Evolutionary conservation across 2,113 vertebrate genomes (phyloP).

Genomic region (Dunckerocampus dactyliophorus): DNA sequence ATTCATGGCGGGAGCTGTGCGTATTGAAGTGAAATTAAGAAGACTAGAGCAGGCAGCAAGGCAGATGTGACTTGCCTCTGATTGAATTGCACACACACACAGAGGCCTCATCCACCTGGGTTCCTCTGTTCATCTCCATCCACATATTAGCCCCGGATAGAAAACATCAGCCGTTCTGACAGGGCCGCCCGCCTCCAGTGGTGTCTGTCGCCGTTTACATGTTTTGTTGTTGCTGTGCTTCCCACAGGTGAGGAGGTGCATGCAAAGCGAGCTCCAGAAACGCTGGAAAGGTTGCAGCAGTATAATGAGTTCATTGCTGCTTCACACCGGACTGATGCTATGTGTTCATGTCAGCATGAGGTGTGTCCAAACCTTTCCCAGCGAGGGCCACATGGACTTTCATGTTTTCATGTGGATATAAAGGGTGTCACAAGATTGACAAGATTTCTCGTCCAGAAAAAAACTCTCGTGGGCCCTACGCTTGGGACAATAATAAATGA

Average conservation of each 20-base stretch:
- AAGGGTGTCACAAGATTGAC: too few species aligned
- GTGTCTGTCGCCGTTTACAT: background rate
- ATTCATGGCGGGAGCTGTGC: conserved; percentile 26
- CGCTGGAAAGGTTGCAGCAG: background rate
- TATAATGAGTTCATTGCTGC: background rate
- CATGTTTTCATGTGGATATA: too few species aligned
- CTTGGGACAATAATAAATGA: too few species aligned
- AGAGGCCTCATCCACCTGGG: conserved; percentile 58
- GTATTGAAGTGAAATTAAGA: conserved; percentile 55
- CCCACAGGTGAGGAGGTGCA: background rate
- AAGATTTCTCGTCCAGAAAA: too few species aligned
- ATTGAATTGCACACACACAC: conserved; percentile 57
- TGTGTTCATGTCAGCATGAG: too few species aligned
- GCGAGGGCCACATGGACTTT: too few species aligned
- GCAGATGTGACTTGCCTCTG: conserved; percentile 49
- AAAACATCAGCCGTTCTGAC: conserved; percentile 49
- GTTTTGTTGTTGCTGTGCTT: background rate
- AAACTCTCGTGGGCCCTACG: too few species aligned
- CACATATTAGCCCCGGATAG: conserved; percentile 56
- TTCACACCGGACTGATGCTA: too few species aligned
- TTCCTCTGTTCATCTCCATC: conserved; percentile 56
- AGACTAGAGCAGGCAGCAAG: conserved; percentile 33
- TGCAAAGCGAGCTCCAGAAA: background rate
- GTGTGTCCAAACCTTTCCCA: too few species aligned
- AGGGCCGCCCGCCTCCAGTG: conserved; percentile 26